Percentiles rank a stretch among this genome's conserved stretches.
These are phyloP conservation scores for Leptoclinus maculatus DNA, from an alignment of 2,797 vertebrate species.

Conservation along the genomic window DNA sequence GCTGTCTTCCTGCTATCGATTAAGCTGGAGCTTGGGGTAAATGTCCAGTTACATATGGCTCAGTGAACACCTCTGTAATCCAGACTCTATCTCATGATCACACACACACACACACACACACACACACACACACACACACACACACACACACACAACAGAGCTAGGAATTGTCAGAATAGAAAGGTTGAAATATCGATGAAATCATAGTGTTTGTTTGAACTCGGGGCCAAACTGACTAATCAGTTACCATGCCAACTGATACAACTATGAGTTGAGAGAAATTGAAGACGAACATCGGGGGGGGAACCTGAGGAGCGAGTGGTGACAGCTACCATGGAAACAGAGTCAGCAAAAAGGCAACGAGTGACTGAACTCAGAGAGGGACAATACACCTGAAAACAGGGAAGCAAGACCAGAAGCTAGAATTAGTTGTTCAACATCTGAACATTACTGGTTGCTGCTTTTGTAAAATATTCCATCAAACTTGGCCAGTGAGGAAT, in stretches of 20 bases:
- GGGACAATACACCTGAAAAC: slow-evolving; percentile 10
- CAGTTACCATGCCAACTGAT: slow-evolving; percentile 70
- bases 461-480: slow-evolving; percentile 7
- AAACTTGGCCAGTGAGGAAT: neutral
- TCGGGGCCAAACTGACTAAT: slow-evolving; percentile 32
- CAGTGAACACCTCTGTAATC: slow-evolving; percentile 40
- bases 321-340: slow-evolving; percentile 68
- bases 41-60: slow-evolving; percentile 61
- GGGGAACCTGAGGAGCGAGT: slow-evolving; percentile 28
- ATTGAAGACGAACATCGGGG: slow-evolving; percentile 14
- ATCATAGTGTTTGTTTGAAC: slow-evolving; percentile 1
- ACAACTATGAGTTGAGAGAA: slow-evolving; percentile 51
- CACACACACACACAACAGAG: neutral
- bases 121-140: neutral
- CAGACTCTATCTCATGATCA: neutral
- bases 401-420: neutral
- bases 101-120: neutral
- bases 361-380: slow-evolving; percentile 14
- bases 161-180: neutral
- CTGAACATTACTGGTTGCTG: neutral
- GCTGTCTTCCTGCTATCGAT: slow-evolving; percentile 72
- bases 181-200: neutral
- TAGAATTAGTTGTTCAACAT: neutral
- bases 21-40: slow-evolving; percentile 64
- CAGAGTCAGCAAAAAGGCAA: slow-evolving; percentile 57